Conservation (phyloP, 64 coral and sea anemone species). For the Catalaphyllia jardinei region DNA sequence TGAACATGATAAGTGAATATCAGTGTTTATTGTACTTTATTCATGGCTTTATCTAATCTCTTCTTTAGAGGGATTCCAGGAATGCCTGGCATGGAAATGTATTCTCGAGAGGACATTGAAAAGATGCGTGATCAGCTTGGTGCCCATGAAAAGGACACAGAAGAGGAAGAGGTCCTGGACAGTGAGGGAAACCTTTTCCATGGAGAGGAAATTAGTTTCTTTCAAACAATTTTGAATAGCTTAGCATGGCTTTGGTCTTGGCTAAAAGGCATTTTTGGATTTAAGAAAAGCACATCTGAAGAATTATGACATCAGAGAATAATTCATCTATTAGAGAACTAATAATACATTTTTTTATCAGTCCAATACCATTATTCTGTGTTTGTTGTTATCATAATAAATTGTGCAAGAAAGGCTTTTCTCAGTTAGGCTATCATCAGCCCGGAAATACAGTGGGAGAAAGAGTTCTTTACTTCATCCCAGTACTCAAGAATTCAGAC, state of each 20-base stretch:
- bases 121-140: conserved; percentile 75
- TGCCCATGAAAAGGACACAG: conserved; percentile 43
- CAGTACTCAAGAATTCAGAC: too few relatives aligned
- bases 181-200: conserved; percentile 31
- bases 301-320: conserved; percentile 51
- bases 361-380: too few relatives aligned
- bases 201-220: conserved; percentile 75
- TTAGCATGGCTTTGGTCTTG: conserved; percentile 64
- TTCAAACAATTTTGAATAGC: conserved; percentile 71
- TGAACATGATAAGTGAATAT: too few relatives aligned
- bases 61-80: conserved; percentile 85
- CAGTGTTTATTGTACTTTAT: background rate
- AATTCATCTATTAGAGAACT: background rate
- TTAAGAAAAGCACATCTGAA: conserved; percentile 39
- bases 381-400: too few relatives aligned
- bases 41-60: background rate
- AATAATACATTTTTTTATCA: too few relatives aligned
- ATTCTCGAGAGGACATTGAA: conserved; percentile 91
- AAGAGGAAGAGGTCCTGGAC: conserved; percentile 38
- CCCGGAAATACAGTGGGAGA: too few relatives aligned
- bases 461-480: too few relatives aligned
- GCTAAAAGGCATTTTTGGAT: conserved; percentile 70
- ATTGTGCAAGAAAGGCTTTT: too few relatives aligned
- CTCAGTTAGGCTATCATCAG: too few relatives aligned
- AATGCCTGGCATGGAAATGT: conserved; percentile 99